Evolutionary conservation across 2,797 vertebrate genomes (phyloP).

Genomic region (Coreius guichenoti): DNA sequence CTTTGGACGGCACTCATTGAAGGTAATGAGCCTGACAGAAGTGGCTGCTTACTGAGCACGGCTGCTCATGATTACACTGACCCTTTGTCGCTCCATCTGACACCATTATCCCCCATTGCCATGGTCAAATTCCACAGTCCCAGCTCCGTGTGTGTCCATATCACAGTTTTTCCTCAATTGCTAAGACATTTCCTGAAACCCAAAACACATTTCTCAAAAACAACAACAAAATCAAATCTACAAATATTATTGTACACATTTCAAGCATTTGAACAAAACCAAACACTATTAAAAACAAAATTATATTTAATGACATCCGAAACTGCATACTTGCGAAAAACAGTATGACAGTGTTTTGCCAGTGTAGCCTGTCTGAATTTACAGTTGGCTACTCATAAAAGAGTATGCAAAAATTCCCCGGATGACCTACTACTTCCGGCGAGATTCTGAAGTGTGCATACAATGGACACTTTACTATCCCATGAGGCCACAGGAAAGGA

Average conservation of each 20-base stretch:
- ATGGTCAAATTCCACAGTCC: conserved; percentile 35
- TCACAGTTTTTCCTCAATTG: background rate
- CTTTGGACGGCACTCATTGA: conserved; percentile 38
- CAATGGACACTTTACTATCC: background rate
- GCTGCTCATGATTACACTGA: conserved; percentile 49
- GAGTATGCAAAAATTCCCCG: background rate
- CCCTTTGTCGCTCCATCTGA: conserved; percentile 53
- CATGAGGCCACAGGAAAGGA: background rate
- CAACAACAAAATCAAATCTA: background rate
- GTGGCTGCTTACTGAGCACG: conserved; percentile 45
- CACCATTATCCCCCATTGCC: conserved; percentile 45
- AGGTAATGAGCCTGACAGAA: conserved; percentile 55
- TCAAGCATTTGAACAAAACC: background rate
- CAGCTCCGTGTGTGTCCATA: background rate
- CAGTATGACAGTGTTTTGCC: too few species aligned
- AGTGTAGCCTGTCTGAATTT: background rate
- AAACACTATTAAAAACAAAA: background rate
- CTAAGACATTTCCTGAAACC: background rate
- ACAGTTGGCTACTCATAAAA: background rate
- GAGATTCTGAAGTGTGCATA: background rate
- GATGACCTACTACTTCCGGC: background rate
- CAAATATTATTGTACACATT: background rate
- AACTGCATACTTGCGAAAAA: background rate
- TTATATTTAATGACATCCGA: background rate
- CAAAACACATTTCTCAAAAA: background rate